phyloP scores from a whole-genome alignment of 2,113 vertebrate genomes.

The Circaetus cinerascens region DNA sequence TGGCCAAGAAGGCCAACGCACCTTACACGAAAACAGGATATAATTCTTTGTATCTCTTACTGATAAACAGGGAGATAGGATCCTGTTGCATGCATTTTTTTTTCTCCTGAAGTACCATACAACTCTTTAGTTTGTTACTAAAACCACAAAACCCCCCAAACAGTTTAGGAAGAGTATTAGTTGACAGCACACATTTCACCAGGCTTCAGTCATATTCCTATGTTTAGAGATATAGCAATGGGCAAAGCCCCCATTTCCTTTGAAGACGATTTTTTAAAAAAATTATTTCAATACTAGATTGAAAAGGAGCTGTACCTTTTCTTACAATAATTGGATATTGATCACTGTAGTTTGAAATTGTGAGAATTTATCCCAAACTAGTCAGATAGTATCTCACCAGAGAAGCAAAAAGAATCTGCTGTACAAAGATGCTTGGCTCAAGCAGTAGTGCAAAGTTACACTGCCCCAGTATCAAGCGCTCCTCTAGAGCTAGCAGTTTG shows the following conservation, averaged over 20 bases:
- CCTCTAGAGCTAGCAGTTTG: background rate
- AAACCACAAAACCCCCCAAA: background rate
- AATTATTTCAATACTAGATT: background rate
- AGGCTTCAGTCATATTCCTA: slow-evolving; percentile 3
- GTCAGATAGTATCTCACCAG: background rate
- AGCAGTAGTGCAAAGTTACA: slow-evolving; percentile 54
- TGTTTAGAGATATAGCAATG: background rate
- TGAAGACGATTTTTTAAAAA: background rate
- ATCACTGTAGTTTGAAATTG: background rate
- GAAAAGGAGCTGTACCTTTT: background rate
- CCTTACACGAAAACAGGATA: background rate
- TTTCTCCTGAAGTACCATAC: background rate
- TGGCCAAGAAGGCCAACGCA: no score
- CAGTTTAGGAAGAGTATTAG: background rate
- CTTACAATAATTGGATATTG: background rate
- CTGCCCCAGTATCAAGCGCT: background rate
- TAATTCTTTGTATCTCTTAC: background rate
- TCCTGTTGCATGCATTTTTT: background rate
- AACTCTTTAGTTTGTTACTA: slow-evolving; percentile 22
- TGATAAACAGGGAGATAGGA: background rate
- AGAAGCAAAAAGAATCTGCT: slow-evolving; percentile 4
- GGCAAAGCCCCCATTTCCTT: background rate
- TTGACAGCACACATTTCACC: background rate
- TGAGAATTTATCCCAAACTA: background rate
- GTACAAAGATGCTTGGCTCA: slow-evolving; percentile 42